Conservation (phyloP, 1,140 invertebrate species). For the Saxidomus purpurata region DNA sequence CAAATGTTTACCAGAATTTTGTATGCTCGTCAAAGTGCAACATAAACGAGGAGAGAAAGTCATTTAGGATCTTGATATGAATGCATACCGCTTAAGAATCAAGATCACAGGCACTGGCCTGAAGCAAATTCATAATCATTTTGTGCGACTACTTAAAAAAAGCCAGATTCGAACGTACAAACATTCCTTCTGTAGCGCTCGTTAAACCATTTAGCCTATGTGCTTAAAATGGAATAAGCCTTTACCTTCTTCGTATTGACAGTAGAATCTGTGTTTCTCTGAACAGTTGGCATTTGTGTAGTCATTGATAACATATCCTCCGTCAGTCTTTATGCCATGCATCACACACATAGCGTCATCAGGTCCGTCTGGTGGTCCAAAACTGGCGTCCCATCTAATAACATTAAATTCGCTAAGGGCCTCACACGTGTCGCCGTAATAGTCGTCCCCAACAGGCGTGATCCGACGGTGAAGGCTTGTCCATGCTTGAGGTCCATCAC, state of each 20-base stretch:
- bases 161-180: no score
- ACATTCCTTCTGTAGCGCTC: no score
- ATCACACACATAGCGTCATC: not conserved
- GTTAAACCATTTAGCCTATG: no score
- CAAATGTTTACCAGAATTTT: no score
- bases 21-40: no score
- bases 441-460: not conserved
- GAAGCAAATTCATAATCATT: no score
- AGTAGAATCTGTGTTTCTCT: slow-evolving; percentile 8
- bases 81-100: no score
- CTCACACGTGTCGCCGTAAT: not conserved
- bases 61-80: no score
- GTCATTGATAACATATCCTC: not conserved
- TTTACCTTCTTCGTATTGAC: slow-evolving; percentile 7
- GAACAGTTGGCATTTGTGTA: not conserved
- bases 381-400: not conserved
- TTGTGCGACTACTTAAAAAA: no score
- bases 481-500: slow-evolving; percentile 27
- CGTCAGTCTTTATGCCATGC: not conserved
- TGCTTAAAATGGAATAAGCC: no score
- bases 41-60: no score
- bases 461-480: not conserved
- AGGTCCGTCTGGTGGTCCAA: not conserved
- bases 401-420: not conserved
- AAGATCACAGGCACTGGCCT: no score